Base-by-base conservation (phyloP, 1,140 invertebrate species). In the Leptestheria dahalacensis region DNA sequence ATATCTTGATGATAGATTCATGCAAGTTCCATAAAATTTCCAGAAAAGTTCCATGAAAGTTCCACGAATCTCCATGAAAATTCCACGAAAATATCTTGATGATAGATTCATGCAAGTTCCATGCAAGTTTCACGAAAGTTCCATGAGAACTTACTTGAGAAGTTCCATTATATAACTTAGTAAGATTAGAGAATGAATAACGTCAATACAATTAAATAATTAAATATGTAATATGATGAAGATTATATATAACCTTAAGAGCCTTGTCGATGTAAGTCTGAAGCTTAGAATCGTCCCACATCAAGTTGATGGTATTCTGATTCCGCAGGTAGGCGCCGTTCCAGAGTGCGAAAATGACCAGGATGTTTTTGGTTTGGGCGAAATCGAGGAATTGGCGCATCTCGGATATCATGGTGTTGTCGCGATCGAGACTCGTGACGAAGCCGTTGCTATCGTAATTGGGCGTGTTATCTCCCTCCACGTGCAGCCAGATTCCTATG, bases 401-500 rank as follows among this genome's bases (percentile, higher is more conserved):
- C 24, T 67, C 66, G 24, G 18, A 33, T 26, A 67, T 65, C 15
- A 66, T 56, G 11, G 63, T 67, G 1, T 59, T 55, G 23, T 48
- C 53, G 2, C 57, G 21, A 33, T 67, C 66, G 20, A 64, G 64
- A 2, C 53, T 63, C 20, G 60, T 60, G 2, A 66, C 65, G 25
- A 56, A 64, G n/a, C 65, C 65, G 50, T 65, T 61, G 9, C 26
- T 18, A 50, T 67, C 61, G 46, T 63, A 67, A 20, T 61, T 48
- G 2, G 66, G 66, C 1, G 71, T 71, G 25, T 66, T 68, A 25
- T 69, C 64, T 2, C 72, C 73, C 51, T 73, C 72, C 9, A 74
- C 68, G 62, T 75, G 73, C 6, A 74, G 41, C 73, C 73, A 75
- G 1, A 72, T 66, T 23, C 73, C 73, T 75, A 26, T 48, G 4